Base-by-base conservation (phyloP, 2,888 invertebrate genomes). In the Apantesis nais region DNA sequence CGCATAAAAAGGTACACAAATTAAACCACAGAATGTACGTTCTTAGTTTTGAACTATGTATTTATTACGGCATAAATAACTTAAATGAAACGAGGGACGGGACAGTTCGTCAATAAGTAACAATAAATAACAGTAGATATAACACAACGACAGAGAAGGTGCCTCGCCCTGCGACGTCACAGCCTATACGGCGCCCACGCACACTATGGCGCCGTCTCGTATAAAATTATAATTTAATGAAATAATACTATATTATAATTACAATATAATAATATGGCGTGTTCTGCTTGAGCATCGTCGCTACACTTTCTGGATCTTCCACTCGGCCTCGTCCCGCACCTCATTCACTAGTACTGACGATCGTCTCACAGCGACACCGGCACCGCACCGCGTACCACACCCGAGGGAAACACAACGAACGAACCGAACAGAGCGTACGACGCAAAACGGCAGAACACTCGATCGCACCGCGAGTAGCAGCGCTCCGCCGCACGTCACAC, bases 401-500 rank as follows among this genome's bases (percentile, higher is more conserved):
- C 67, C 72, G 67, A 72, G 60, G 66, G 62, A 65, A 68, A 71
- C 77, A 66, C 68, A 66, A 72, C 71, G 62, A 67, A 70, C 66
- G 52, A 74, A 73, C 74, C 63, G 62, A 76, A 72, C 71, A 62
- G 60, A 77, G 58, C 69, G 63, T 74, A 77, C 78, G 75, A 80
- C 80, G 78, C 71, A 74, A n/a, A n/a, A 72, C 65, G 64, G 78
- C 78, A 73, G 74, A 78, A 78, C 81, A 81, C 75, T 76, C 74
- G 78, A 76, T 76, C 77, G 76, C 78, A 75, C 64, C 60, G 68
- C 70, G 73, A 69, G 71, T 44, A 39, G 25, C 62, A 62, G 68
- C 74, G 64, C 72, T 72, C 73, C 79, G 67, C 71, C 78, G 66
- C 73, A 91, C 92, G 95, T 97, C 97, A 98, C 96, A 98, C 98